Evolutionary conservation across 2,888 invertebrate species (phyloP).

Genomic region (Euplagia quadripunctaria): DNA sequence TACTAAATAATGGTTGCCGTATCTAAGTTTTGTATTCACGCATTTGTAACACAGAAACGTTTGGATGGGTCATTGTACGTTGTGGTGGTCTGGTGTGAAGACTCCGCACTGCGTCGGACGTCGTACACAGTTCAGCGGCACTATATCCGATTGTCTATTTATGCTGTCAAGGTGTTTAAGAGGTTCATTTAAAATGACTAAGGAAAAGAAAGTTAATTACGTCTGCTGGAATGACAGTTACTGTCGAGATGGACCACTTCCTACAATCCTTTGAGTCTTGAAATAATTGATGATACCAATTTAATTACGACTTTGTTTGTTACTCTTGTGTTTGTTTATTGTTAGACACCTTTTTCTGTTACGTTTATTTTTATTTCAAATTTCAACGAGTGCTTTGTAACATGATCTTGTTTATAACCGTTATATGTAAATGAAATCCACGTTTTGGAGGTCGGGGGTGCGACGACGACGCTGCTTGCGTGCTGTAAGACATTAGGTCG

Average conservation of each 20-base stretch:
- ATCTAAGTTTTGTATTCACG: not conserved
- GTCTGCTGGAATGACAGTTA: conserved; percentile 70
- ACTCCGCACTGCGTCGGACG: not conserved
- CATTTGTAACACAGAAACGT: not conserved
- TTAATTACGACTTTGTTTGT: conserved; percentile 37
- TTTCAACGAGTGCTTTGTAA: conserved; percentile 43
- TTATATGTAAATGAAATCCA: conserved; percentile 72
- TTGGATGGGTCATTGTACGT: not conserved
- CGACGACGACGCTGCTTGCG: conserved; percentile 73
- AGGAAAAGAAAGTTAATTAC: conserved; percentile 79
- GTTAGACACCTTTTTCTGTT: conserved; percentile 7
- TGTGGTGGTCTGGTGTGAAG: not conserved
- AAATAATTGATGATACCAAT: conserved; percentile 71
- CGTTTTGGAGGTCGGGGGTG: conserved; percentile 73
- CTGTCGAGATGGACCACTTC: conserved; percentile 65
- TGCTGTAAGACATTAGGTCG: conserved; percentile 78
- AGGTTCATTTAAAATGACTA: conserved; percentile 66
- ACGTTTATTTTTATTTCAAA: conserved; percentile 8
- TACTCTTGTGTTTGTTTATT: conserved; percentile 20
- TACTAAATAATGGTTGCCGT: not conserved
- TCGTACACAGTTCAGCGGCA: not conserved
- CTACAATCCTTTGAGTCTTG: conserved; percentile 72
- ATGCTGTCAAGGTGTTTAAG: conserved; percentile 52
- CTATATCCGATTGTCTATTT: not conserved
- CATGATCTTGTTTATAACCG: conserved; percentile 62